phyloP scores from a whole-genome alignment of 30 jellyfish, hydroid and myxozoan genomes.

The Cassiopea andromeda region DNA sequence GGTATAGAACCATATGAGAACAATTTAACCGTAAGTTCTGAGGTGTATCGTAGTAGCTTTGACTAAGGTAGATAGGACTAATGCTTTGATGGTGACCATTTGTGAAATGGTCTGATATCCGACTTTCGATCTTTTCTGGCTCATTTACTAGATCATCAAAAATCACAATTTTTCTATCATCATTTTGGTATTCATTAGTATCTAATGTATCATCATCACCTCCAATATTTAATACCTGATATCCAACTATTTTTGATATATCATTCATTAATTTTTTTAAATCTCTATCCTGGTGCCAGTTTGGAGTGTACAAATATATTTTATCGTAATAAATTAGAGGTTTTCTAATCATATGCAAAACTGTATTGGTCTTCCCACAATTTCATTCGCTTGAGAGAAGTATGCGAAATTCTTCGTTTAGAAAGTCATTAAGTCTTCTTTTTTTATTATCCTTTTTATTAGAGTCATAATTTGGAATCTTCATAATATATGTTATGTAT shows the following conservation, averaged over 20 bases:
- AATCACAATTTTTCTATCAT: constrained; percentile 17
- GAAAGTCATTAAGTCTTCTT: constrained; percentile 1
- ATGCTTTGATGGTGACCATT: constrained; percentile 27
- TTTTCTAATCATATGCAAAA: constrained; percentile 35
- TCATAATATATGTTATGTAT: not conserved
- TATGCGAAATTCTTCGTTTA: constrained; percentile 3
- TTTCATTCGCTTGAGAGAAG: not conserved
- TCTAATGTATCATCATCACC: constrained; percentile 12
- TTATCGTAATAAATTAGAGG: not conserved
- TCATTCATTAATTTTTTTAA: not conserved
- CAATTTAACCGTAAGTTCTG: constrained; percentile 16
- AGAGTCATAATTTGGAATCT: not conserved
- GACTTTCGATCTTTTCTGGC: constrained; percentile 27
- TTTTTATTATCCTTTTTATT: constrained; percentile 16
- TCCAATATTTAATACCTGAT: too few species aligned
- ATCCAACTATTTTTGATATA: not conserved
- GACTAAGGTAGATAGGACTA: constrained; percentile 9
- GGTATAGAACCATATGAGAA: constrained; percentile 52
- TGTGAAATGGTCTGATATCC: constrained; percentile 41
- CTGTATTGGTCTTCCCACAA: constrained; percentile 27
- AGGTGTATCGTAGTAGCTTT: constrained; percentile 36
- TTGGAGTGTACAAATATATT: not conserved
- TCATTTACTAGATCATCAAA: constrained; percentile 44
- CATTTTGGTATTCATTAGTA: constrained; percentile 29
- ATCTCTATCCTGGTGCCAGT: not conserved